A percentile compares a stretch with the other conserved stretches of the same genome.
phyloP scores from a whole-genome alignment of 2,888 invertebrate species.

The Caenorhabditis zanzibari region DNA sequence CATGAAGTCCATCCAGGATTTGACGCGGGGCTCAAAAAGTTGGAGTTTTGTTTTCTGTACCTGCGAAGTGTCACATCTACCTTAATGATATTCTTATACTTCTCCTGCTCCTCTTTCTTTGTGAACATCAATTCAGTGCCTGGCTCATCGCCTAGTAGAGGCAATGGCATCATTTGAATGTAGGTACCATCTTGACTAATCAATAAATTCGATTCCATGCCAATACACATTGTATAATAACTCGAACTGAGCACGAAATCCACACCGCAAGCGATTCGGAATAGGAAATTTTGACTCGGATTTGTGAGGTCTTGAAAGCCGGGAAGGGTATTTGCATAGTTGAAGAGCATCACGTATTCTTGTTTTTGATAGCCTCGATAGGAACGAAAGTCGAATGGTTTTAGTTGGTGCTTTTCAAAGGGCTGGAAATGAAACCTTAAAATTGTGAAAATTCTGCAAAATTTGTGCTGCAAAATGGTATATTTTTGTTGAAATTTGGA shows the following conservation, averaged over 20 bases:
- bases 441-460: too few relatives aligned
- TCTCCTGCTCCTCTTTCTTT: constrained; percentile 60
- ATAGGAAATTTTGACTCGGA: constrained; percentile 65
- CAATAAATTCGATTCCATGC: constrained; percentile 50
- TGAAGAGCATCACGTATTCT: constrained; percentile 67
- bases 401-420: constrained; percentile 57
- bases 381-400: constrained; percentile 60
- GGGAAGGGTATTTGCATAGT: constrained; percentile 59
- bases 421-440: constrained; percentile 40
- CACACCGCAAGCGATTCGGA: constrained; percentile 65
- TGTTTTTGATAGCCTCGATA: constrained; percentile 62
- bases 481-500: too few relatives aligned
- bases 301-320: constrained; percentile 51
- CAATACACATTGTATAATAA: constrained; percentile 58
- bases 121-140: constrained; percentile 55
- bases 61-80: too few relatives aligned
- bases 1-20: constrained; percentile 57
- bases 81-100: constrained; percentile 63
- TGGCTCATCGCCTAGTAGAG: constrained; percentile 60
- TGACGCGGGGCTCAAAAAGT: constrained; percentile 51
- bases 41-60: too few relatives aligned
- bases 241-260: constrained; percentile 57
- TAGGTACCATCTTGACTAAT: constrained; percentile 61
- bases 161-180: constrained; percentile 58
- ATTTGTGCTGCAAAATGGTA: too few relatives aligned